phyloP scores from a whole-genome alignment of 92 coral and sea anemone genomes.

The Anthopleura xanthogrammica region DNA sequence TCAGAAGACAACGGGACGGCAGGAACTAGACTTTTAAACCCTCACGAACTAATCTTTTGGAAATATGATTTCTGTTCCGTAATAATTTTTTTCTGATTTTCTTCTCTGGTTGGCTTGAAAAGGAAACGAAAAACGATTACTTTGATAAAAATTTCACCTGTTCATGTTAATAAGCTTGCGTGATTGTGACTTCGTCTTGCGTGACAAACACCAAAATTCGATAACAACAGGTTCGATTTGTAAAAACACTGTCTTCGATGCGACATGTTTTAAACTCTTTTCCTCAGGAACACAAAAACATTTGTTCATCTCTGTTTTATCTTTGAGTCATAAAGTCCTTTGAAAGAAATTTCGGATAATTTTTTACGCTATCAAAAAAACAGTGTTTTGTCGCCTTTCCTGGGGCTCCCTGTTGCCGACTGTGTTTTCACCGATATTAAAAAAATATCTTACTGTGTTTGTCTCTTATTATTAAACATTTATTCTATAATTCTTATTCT shows the following conservation, averaged over 20 bases:
- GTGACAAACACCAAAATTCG: not conserved
- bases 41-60: too few species aligned
- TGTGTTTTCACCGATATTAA: not conserved
- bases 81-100: too few species aligned
- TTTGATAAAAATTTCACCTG: too few species aligned
- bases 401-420: not conserved
- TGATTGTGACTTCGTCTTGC: not conserved
- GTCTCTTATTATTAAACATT: not conserved
- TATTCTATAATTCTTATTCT: not conserved
- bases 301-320: not conserved
- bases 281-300: not conserved
- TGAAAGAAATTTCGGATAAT: not conserved
- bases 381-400: not conserved
- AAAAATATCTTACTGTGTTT: not conserved
- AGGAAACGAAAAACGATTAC: too few species aligned
- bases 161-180: not conserved
- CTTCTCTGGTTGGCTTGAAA: too few species aligned
- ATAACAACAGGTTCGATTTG: not conserved
- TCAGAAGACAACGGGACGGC: too few species aligned
- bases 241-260: not conserved
- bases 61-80: too few species aligned
- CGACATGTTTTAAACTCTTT: not conserved
- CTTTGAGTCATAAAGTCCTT: not conserved
- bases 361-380: not conserved
- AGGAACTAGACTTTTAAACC: too few species aligned